Base-by-base conservation (phyloP, 2,113 vertebrate species). In the Calonectris borealis region DNA sequence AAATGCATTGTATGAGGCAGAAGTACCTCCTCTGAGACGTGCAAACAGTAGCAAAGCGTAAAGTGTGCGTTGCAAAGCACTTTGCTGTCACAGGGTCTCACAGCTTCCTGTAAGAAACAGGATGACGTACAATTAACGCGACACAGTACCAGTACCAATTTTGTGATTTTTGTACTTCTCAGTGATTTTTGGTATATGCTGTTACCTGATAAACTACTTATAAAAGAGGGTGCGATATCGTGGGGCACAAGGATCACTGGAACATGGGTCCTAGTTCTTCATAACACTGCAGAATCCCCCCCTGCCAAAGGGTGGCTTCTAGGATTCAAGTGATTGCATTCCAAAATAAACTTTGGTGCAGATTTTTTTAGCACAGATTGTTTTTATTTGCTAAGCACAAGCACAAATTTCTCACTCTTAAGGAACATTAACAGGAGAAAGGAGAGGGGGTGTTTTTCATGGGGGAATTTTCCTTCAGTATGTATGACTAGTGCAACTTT, bases 21-120 rank as follows among this genome's bases (percentile, higher is more conserved):
- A 70, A 51, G 27, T 20, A 26, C 48, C 40, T 42, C 22, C 57
- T 55, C n/a, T 22, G 55, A 16, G 19, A 7, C 2, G 1, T 31
- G 48, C n/a, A 26, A 70, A 69, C 27, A 9, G 26, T 24, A 66
- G 34, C 29, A 19, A 34, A 20, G 34, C 4, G 0, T 32, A 18
- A 32, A 42, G 24, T 3, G 26, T 42, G 14, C 0, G 0, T 25
- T 46, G 36, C 3, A 0, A n/a, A 62, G 29, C 13, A 17, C 64
- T 38, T 31, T 21, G 32, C 34, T 62, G 4, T 24, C 9, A 2
- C 3, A 13, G 49, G 32, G 5, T 52, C 60, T 52, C 27, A 14
- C n/a, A 44, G 51, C 58, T 46, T 46, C 60, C 60, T 31, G 18
- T 40, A 40, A 54, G 62, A 22, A 48, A 54, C 16, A 46, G 25